Evolutionary conservation across 2,113 vertebrate genomes (phyloP).

Genomic region (Pteruthius melanotis): DNA sequence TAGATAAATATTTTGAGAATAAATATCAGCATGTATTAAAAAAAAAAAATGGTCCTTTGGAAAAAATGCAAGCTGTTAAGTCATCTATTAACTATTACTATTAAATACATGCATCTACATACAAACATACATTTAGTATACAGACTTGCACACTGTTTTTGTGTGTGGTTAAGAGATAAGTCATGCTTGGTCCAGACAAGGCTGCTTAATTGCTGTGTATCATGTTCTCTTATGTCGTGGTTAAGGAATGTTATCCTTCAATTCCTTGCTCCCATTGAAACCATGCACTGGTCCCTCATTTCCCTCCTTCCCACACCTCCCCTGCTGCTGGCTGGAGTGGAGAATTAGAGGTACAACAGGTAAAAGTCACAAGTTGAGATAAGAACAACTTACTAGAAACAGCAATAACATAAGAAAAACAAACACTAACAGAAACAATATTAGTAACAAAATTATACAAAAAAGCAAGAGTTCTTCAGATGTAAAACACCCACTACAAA

Average conservation of each 20-base stretch:
- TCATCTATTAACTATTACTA: neutral
- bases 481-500: neutral
- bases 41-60: neutral
- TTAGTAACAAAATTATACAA: neutral
- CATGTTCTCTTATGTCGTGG: accelerated
- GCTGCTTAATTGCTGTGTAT: neutral
- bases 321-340: neutral
- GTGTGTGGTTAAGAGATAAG: neutral
- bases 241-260: neutral
- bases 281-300: too few relatives aligned
- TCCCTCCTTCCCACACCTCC: neutral
- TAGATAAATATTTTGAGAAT: neutral
- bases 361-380: accelerated
- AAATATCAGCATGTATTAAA: neutral
- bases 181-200: neutral
- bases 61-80: neutral
- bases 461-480: neutral
- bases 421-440: neutral
- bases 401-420: neutral
- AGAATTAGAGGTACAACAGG: neutral
- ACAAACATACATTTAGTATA: neutral
- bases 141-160: neutral
- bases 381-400: neutral
- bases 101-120: neutral
- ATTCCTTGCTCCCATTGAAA: neutral